Base-by-base conservation (phyloP, 2,888 invertebrate species). In the Tillus elongatus region DNA sequence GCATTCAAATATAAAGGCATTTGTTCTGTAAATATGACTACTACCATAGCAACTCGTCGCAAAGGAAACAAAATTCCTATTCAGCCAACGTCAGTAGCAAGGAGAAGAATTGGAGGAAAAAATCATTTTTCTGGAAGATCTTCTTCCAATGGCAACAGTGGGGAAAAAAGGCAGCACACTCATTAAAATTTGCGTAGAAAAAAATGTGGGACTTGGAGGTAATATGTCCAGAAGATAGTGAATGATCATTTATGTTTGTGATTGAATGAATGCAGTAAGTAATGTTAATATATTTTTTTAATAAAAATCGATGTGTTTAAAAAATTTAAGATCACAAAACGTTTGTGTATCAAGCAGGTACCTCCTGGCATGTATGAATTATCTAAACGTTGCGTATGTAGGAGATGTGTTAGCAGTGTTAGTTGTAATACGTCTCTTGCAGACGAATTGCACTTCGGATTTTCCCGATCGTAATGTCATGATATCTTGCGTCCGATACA, bases 51-150 rank as follows among this genome's bases (percentile, higher is more conserved):
- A n/a, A 19, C 24, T 19, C n/a, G 24, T 19, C 24, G 24, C 6
- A 19, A 19, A n/a, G 24, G 24, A 8, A 19, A 19, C 6, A 19
- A 19, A 19, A 19, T 19, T 19, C 24, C 24, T 19, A n/a, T 19
- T 19, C 24, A 19, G 24, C 24, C 24, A 8, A 19, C 24, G 24
- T 19, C 24, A 19, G 24, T 19, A n/a, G 24, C 24, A 19, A 19
- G 24, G n/a, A 19, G 24, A 19, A 19, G n/a, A 19, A 19, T 19
- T 19, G 24, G 24, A 19, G 24, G 24, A n/a, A 19, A 19, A 19
- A 19, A 8, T 19, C 6, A 6, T 19, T 19, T 8, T 19, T 19
- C 24, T 19, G 24, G 24, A 19, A 19, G 24, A 19, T 8, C 6
- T 8, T 6, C 24, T 19, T n/a, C n/a, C 24, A 19, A n/a, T n/a